Conservation (phyloP, 2,113 vertebrate genomes). For the Callospermophilus lateralis region DNA sequence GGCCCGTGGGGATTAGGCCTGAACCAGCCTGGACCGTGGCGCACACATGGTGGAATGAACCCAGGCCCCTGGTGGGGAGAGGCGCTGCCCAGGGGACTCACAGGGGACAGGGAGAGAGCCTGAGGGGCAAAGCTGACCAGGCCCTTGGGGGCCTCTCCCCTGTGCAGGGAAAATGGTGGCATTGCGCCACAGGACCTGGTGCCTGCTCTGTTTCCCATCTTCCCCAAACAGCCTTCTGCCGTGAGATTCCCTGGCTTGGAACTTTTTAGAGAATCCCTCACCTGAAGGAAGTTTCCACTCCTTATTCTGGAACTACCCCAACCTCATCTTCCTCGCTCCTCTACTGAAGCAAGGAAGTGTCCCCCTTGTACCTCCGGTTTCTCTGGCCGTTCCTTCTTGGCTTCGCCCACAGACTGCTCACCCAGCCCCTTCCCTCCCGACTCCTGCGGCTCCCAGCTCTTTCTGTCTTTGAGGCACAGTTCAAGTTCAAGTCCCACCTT, state of each 20-base stretch:
- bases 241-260: background rate
- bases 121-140: background rate
- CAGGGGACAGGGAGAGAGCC: background rate
- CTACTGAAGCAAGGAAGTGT: background rate
- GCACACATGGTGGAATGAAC: background rate
- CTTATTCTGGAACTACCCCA: too few species aligned
- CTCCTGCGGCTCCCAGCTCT: background rate
- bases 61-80: background rate
- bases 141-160: background rate
- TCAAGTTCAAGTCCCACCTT: background rate
- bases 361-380: background rate
- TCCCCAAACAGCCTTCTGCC: background rate
- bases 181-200: too few species aligned
- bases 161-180: background rate
- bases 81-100: background rate
- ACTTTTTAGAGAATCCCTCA: background rate
- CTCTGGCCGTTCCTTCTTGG: background rate
- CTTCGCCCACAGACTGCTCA: background rate
- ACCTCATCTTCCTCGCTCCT: background rate
- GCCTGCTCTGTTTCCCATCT: background rate
- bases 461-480: background rate
- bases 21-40: background rate
- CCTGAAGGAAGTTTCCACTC: too few species aligned
- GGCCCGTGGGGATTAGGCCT: constrained; percentile 69
- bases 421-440: background rate